Evolutionary conservation across 2,888 invertebrate genomes (phyloP), one percentile per base, ranked within the genome.

Genomic region (Laothoe populi): DNA sequence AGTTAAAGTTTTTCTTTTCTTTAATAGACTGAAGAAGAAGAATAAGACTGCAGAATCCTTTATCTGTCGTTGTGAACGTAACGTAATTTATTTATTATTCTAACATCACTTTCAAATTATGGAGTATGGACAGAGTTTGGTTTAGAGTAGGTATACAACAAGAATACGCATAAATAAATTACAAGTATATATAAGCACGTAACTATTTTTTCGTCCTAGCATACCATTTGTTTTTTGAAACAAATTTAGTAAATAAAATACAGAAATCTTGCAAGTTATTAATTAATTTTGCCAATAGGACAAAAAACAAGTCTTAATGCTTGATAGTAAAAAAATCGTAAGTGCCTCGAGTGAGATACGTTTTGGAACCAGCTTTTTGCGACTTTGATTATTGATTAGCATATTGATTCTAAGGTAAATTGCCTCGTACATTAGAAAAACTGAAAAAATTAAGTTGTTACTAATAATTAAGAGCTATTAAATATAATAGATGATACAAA

Each of bases 381-480:
- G 38, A 53, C 19, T 13, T 53, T 53, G 35, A 19, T 19, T 4
- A 4, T 19, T 53, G 19, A 53, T 53, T 53, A 19, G 31, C 19
- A 19, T 53, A 35, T 53, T 53, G 31, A 35, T 53, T 11, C 19
- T 11, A 16, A 49, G n/a, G 48, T 24, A 16, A 31, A 49, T 4
- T 4, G 16, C 8, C 31, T 16, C 53, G 11, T 53, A 31, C 26
- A 10, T 49, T 31, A 49, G 8, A 48, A 8, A 3, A 53, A 53
- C 53, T 19, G 53, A 53, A 53, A 53, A 35, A 8, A 53, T 53
- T 35, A 53, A 19, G n/a, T 8, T 1, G 53, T 53, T 53, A 53
- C 35, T 19, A 19, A 53, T 53, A 35, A 53, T 53, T 53, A 35
- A 53, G 53, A 35, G 53, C 35, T 53, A 35, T 53, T 53, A 53